Evolutionary conservation across 37 sponge, comb jelly and placozoan genomes (phyloP).

Genomic region (Haliclona indistincta): DNA sequence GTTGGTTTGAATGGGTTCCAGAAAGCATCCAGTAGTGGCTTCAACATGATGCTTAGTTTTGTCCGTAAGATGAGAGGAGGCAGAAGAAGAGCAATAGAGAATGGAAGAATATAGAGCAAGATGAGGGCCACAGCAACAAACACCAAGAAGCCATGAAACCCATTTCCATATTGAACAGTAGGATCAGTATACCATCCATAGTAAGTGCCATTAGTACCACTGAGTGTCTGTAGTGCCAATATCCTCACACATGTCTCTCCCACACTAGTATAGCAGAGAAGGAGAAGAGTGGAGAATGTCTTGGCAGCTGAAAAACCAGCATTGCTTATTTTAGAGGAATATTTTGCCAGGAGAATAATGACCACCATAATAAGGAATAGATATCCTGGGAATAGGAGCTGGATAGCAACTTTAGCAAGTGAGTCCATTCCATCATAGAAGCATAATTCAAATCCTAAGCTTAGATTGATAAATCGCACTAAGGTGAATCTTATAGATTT

Average conservation of each 20-base stretch:
- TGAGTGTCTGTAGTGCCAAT: background rate
- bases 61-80: slow-evolving; percentile 11
- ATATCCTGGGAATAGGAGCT: slow-evolving; percentile 48
- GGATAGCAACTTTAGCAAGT: slow-evolving; percentile 23
- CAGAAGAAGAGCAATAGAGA: slow-evolving; percentile 21
- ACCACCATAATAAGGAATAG: slow-evolving; percentile 29
- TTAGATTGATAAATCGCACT: slow-evolving; percentile 21
- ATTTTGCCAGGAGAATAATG: slow-evolving; percentile 3
- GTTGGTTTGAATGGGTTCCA: slow-evolving; percentile 29
- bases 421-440: slow-evolving; percentile 50
- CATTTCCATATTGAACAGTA: slow-evolving; percentile 34
- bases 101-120: slow-evolving; percentile 42
- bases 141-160: slow-evolving; percentile 11
- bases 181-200: slow-evolving; percentile 46
- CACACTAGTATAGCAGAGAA: slow-evolving; percentile 31
- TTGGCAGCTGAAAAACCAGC: slow-evolving; percentile 30
- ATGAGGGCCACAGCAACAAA: slow-evolving; percentile 12
- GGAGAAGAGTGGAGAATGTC: slow-evolving; percentile 34
- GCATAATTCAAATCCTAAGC: slow-evolving; percentile 34
- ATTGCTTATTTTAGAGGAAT: background rate
- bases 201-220: background rate
- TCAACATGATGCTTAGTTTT: slow-evolving; percentile 9
- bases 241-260: slow-evolving; percentile 24
- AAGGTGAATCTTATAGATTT: slow-evolving; percentile 1
- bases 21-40: slow-evolving; percentile 40